A percentile compares a stretch with the other conserved stretches of the same genome.
Conservation (phyloP, 2,888 invertebrate genomes). For the Smittia aterrima region DNA sequence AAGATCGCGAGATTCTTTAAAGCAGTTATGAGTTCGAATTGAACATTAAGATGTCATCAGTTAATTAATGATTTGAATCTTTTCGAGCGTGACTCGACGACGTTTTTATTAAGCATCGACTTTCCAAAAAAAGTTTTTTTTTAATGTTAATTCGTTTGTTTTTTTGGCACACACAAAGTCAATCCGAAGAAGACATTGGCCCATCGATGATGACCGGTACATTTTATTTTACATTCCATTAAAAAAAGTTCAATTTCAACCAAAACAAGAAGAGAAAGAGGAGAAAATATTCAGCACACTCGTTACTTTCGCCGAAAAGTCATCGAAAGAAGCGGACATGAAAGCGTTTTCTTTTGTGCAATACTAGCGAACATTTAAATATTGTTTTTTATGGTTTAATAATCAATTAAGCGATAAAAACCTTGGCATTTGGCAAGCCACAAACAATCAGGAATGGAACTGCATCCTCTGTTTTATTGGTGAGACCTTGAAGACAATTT, state of each 20-base stretch:
- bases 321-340: no score
- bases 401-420: not conserved
- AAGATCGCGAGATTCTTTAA: not conserved
- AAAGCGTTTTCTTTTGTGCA: not conserved
- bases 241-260: not conserved
- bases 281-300: not conserved
- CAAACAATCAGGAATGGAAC: not conserved
- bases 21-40: not conserved
- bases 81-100: not conserved
- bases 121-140: no score
- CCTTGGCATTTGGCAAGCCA: not conserved
- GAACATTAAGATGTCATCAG: not conserved
- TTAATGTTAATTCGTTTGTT: no score
- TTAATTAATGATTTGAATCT: not conserved
- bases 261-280: not conserved
- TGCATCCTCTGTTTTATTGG: not conserved
- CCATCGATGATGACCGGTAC: not conserved
- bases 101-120: no score
- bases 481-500: not conserved
- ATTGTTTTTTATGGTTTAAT: not conserved
- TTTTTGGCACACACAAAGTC: not conserved
- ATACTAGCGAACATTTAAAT: not conserved
- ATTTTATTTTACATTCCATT: no score
- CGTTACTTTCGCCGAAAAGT: slow-evolving; percentile 17
- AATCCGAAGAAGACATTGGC: not conserved